These are phyloP conservation scores for Melanerpes formicivorus DNA, from an alignment of 2,113 vertebrate genomes.

Conservation along the genomic window DNA sequence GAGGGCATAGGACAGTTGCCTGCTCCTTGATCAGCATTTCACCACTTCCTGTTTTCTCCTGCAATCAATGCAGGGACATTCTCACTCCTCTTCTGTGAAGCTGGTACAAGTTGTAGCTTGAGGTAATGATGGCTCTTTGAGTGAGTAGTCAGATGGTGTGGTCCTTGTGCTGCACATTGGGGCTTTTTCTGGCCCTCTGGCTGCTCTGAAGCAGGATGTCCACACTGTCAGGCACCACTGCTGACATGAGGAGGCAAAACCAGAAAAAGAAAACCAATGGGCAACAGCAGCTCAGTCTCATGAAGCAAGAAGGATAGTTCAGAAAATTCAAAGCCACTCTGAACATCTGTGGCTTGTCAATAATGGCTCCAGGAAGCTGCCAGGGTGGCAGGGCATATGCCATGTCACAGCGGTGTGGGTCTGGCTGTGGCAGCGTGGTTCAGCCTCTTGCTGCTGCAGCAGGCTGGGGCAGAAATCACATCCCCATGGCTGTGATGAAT, in stretches of 20 bases:
- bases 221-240: neutral
- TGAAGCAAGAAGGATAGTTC: neutral
- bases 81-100: neutral
- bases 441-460: neutral
- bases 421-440: neutral
- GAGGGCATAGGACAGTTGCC: neutral
- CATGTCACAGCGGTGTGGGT: accelerated
- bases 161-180: neutral
- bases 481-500: neutral
- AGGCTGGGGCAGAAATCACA: neutral
- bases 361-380: neutral
- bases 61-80: neutral
- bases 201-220: neutral
- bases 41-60: neutral
- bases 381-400: neutral
- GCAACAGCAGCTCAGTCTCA: neutral
- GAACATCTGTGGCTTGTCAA: neutral
- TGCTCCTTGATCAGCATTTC: neutral
- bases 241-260: neutral
- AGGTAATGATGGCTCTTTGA: neutral
- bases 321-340: neutral
- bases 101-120: neutral
- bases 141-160: accelerated
- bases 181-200: neutral
- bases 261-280: neutral